These are phyloP conservation scores for Camponotus fellah DNA, from an alignment of 2,888 invertebrate genomes.

Conservation along the genomic window DNA sequence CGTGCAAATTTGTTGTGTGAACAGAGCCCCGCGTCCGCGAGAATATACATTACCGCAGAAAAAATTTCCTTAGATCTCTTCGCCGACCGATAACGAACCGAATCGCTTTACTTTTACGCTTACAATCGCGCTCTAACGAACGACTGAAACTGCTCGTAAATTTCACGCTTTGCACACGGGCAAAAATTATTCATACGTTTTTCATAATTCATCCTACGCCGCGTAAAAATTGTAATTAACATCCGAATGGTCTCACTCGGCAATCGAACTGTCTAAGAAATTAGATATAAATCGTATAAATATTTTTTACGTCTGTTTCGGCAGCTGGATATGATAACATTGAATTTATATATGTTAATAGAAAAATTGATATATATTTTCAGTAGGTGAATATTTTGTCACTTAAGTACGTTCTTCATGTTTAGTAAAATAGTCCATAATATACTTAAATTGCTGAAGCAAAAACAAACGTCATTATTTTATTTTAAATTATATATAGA, in stretches of 20 bases:
- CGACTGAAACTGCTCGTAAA: conserved; percentile 40
- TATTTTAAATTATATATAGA: neutral
- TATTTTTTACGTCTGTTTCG: neutral
- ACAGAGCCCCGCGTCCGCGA: conserved; percentile 40
- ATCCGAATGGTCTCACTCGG: neutral
- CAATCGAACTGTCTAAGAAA: conserved; percentile 19
- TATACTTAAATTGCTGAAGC: neutral
- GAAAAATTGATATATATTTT: neutral
- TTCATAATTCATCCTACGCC: conserved; percentile 28
- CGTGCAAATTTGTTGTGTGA: conserved; percentile 64
- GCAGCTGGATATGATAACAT: neutral
- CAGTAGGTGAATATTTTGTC: neutral
- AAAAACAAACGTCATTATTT: neutral
- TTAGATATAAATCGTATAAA: neutral
- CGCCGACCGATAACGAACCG: conserved; percentile 46
- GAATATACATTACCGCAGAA: conserved; percentile 53
- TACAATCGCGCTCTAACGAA: conserved; percentile 31
- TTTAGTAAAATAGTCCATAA: neutral
- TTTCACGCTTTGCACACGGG: conserved; percentile 37
- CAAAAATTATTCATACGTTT: conserved; percentile 43
- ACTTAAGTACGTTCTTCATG: neutral
- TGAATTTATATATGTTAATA: conserved; percentile 4
- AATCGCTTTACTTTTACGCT: conserved; percentile 37
- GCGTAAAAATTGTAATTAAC: conserved; percentile 33
- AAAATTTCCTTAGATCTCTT: conserved; percentile 39